These are phyloP conservation scores for Lamellibrachia satsuma DNA, from an alignment of 2,888 invertebrate species.

Conservation along the genomic window DNA sequence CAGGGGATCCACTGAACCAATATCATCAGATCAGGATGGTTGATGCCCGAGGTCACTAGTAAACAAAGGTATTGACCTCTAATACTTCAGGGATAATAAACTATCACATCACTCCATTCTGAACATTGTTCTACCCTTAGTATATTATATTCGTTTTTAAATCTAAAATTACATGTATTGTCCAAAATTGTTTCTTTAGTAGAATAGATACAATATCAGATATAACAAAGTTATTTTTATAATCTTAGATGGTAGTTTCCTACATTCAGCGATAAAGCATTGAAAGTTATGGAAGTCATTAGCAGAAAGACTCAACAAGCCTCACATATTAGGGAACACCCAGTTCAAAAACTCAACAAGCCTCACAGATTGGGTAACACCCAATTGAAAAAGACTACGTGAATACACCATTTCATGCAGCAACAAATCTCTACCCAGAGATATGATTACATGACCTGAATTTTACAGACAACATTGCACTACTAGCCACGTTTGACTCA, in stretches of 20 bases:
- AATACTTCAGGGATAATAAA: not conserved
- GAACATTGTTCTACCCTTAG: not conserved
- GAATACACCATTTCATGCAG: not conserved
- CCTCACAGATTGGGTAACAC: not conserved
- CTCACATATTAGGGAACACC: not conserved
- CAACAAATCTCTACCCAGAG: too few species aligned
- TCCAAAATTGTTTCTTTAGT: not conserved
- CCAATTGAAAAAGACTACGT: not conserved
- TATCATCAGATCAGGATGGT: not conserved
- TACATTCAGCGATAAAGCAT: too few species aligned
- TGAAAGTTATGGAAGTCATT: not conserved
- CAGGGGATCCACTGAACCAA: not conserved
- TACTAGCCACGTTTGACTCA: too few species aligned
- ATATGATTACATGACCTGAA: too few species aligned
- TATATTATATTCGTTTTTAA: not conserved
- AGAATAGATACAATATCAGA: not conserved
- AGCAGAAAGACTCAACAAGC: not conserved
- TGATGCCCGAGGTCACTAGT: not conserved
- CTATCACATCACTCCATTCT: not conserved
- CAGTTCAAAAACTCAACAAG: not conserved
- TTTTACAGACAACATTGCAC: too few species aligned
- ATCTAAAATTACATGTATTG: not conserved
- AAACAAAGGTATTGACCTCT: not conserved
- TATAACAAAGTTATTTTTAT: not conserved
- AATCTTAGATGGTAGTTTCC: too few species aligned